Evolutionary conservation across 2,888 invertebrate genomes (phyloP), one percentile per base, ranked within the genome.

Genomic region (Physocephala rufipes): DNA sequence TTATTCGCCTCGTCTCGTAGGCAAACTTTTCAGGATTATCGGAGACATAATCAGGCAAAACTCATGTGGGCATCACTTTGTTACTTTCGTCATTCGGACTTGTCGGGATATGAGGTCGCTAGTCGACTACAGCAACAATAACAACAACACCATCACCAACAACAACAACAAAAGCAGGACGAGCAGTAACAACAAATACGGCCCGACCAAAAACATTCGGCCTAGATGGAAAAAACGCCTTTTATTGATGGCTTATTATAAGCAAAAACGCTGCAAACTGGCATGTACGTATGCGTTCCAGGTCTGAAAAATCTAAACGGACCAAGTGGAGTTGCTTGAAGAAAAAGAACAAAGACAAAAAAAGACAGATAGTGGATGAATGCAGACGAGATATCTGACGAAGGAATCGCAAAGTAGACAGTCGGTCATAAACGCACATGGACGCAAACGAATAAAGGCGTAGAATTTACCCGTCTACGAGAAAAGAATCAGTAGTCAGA

Each of bases 1-100:
- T 83, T 82, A 79, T 79, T 80, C 78, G 81, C 77, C 78, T 70
- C 36, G 49, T 1, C 15, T 55, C 24, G 36, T 65, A 51, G 43
- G 43, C 21, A 58, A 67, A 67, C 71, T 47, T n/a, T n/a, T 28
- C 19, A 53, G 16, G 16, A 58, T 30, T 36, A 67, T 67, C 62
- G 36, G 16, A 13, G 51, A 28, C 36, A 36, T 62, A 61, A 68
- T 61, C 68, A 62, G 36, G 21, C 36, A n/a, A 62, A 51, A 62
- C 49, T 19, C 68, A 51, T 68, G 68, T 68, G 68, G 68, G 68
- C 58, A 64, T 58, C 45, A 63, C 24, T 15, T 47, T 19, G 63
- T 45, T 36, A 15, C n/a, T 30, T 36, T 36, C 36, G 53, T 15
- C 47, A n/a, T 13, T 55, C 28, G 16, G 64, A 28, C 64, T 16